Evolutionary conservation across 2,888 invertebrate species (phyloP).

Genomic region (Lepas anatifera): DNA sequence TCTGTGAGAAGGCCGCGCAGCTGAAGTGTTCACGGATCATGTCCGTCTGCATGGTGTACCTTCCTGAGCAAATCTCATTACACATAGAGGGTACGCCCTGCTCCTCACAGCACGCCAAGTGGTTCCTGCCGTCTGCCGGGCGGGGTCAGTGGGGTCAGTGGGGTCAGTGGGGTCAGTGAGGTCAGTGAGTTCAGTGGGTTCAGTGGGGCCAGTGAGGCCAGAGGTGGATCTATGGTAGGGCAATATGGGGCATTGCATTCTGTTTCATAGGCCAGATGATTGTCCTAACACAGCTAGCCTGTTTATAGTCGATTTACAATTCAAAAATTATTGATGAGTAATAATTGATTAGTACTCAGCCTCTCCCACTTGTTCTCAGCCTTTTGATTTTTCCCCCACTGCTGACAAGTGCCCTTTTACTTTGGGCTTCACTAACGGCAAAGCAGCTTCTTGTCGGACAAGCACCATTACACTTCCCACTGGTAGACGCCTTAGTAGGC

Average conservation of each 20-base stretch:
- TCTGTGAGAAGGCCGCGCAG: conserved; percentile 67
- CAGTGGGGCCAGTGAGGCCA: not conserved
- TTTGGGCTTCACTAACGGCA: too few species aligned
- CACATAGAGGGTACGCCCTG: conserved; percentile 72
- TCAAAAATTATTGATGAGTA: not conserved
- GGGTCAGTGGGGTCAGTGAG: not conserved
- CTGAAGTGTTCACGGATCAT: conserved; percentile 72
- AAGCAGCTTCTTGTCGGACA: too few species aligned
- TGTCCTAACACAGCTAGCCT: not conserved
- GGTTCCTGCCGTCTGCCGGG: conserved; percentile 61
- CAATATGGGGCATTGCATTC: not conserved
- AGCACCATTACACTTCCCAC: too few species aligned
- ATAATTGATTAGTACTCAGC: not conserved
- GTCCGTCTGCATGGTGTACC: conserved; percentile 71
- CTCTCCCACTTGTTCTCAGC: too few species aligned
- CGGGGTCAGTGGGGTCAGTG: not conserved
- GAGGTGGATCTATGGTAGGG: not conserved
- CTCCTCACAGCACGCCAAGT: conserved; percentile 69
- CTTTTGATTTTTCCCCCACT: too few species aligned
- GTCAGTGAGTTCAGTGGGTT: not conserved
- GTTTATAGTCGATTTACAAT: not conserved
- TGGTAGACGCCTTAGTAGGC: too few species aligned
- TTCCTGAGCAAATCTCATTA: conserved; percentile 71
- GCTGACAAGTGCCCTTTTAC: too few species aligned
- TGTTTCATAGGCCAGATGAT: not conserved